phyloP scores from a whole-genome alignment of 1,140 invertebrate genomes.

The Trichogramma pretiosum region DNA sequence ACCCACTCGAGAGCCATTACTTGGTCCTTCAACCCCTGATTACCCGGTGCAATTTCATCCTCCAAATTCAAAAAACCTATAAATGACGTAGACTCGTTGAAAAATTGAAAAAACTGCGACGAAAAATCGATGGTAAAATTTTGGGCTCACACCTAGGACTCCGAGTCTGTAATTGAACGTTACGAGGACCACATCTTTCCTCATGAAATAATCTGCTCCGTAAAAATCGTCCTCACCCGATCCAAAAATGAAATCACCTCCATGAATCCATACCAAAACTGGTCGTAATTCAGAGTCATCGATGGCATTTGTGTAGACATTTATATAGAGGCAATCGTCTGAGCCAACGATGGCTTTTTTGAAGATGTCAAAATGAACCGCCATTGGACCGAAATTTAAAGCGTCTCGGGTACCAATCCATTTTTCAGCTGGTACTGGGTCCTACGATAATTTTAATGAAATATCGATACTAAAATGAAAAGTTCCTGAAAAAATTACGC shows the following conservation, averaged over 20 bases:
- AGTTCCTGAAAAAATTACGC: background rate
- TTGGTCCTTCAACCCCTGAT: slow-evolving; percentile 48
- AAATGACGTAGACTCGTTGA: background rate
- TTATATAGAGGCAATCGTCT: slow-evolving; percentile 74
- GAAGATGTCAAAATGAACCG: slow-evolving; percentile 34
- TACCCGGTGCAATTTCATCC: slow-evolving; percentile 32
- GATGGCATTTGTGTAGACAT: slow-evolving; percentile 59
- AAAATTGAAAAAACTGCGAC: background rate
- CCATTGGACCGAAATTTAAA: slow-evolving; percentile 44
- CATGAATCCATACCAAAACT: slow-evolving; percentile 62
- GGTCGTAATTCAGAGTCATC: slow-evolving; percentile 28
- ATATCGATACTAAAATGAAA: background rate
- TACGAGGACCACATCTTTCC: slow-evolving; percentile 47
- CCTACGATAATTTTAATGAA: no score
- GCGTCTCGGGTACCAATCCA: slow-evolving; percentile 52
- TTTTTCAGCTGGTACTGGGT: slow-evolving; percentile 45
- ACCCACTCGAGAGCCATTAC: slow-evolving; percentile 34
- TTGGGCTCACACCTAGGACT: slow-evolving; percentile 41
- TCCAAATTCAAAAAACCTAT: slow-evolving; percentile 23
- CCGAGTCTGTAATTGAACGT: slow-evolving; percentile 55
- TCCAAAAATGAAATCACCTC: slow-evolving; percentile 54
- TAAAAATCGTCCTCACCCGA: slow-evolving; percentile 34
- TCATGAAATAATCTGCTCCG: slow-evolving; percentile 44
- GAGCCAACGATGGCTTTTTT: background rate
- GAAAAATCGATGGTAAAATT: background rate